phyloP scores from a whole-genome alignment of 1,140 invertebrate species.

The Heliconius hermathena region DNA sequence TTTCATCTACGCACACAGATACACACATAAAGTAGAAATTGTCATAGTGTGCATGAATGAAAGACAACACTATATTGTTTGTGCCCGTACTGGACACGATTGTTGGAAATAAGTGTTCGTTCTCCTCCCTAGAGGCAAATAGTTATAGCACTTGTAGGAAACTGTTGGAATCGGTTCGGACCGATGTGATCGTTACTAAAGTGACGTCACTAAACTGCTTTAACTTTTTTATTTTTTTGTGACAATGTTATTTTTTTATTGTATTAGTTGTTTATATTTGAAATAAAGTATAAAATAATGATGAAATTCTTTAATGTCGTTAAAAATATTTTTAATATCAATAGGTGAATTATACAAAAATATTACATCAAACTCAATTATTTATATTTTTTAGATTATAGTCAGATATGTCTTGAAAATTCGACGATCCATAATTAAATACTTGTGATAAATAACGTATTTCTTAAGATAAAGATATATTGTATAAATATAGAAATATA shows the following conservation, averaged over 20 bases:
- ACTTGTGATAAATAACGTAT: too few species aligned
- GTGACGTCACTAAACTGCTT: not conserved
- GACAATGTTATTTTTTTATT: not conserved
- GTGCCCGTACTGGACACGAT: constrained; percentile 60
- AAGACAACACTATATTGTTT: constrained; percentile 66
- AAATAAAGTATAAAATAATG: too few species aligned
- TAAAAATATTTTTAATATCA: too few species aligned
- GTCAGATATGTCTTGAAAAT: too few species aligned
- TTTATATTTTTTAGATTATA: too few species aligned
- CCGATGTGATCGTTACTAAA: not conserved
- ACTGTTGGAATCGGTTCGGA: constrained; percentile 24
- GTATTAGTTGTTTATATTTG: not conserved
- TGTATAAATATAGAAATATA: too few species aligned
- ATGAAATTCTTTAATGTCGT: too few species aligned
- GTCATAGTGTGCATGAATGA: constrained; percentile 52
- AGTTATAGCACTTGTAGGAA: constrained; percentile 42
- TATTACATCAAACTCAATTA: too few species aligned
- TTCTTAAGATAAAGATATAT: too few species aligned
- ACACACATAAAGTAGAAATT: constrained; percentile 45
- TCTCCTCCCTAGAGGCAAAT: constrained; percentile 46
- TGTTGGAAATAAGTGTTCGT: constrained; percentile 59
- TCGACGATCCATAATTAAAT: too few species aligned
- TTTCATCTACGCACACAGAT: constrained; percentile 49
- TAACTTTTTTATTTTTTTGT: not conserved
- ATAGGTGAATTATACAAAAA: too few species aligned